phyloP scores from a whole-genome alignment of 2,797 vertebrate species.

The Parotocinclus haroldoi region DNA sequence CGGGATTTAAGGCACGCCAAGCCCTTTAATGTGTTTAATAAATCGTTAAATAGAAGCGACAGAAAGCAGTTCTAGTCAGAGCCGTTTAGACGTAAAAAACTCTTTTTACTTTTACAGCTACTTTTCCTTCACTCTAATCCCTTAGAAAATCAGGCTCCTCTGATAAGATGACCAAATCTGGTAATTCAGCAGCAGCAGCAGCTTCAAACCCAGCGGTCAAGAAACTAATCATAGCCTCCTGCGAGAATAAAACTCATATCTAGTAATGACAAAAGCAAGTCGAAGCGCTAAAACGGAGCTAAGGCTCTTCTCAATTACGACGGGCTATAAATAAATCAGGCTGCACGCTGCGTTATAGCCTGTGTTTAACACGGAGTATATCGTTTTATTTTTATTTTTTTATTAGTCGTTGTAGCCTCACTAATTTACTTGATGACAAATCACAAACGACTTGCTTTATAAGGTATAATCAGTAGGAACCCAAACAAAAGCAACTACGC shows the following conservation, averaged over 20 bases:
- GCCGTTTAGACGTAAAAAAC: slow-evolving; percentile 47
- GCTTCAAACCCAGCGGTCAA: slow-evolving; percentile 44
- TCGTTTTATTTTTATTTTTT: too few relatives aligned
- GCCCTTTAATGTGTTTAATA: slow-evolving; percentile 80
- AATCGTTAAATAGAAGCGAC: slow-evolving; percentile 68
- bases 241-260: slow-evolving; percentile 46
- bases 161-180: slow-evolving; percentile 14
- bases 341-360: background rate
- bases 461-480: too few relatives aligned
- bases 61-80: slow-evolving; percentile 63
- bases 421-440: too few relatives aligned
- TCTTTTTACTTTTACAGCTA: slow-evolving; percentile 50
- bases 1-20: slow-evolving; percentile 64
- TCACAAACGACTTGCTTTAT: too few relatives aligned
- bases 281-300: background rate
- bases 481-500: too few relatives aligned
- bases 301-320: slow-evolving; percentile 4
- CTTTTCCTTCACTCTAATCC: slow-evolving; percentile 23
- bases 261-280: slow-evolving; percentile 41
- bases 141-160: slow-evolving; percentile 47
- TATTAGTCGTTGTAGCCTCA: too few relatives aligned
- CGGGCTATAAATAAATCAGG: slow-evolving; percentile 19
- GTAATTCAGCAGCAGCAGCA: slow-evolving; percentile 47
- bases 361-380: too few relatives aligned
- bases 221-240: slow-evolving; percentile 48